phyloP scores from a whole-genome alignment of 2,113 vertebrate species.

The Misgurnus mizolepis region DNA sequence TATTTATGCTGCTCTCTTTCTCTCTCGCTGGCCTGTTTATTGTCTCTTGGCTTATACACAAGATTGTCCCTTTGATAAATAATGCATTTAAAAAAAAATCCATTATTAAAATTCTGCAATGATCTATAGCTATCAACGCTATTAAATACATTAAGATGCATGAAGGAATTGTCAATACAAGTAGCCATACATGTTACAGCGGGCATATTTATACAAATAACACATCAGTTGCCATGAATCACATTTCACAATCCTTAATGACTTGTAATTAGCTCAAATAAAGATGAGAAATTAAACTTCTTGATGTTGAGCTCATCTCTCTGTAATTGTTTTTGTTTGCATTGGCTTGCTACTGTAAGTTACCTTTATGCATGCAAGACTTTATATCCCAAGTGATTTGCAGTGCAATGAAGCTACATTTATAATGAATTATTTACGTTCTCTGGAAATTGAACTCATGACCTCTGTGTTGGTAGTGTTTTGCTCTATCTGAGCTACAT shows the following conservation, averaged over 20 bases:
- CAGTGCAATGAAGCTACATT: too few relatives aligned
- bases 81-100: constrained; percentile 67
- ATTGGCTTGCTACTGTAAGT: too few relatives aligned
- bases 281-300: neutral
- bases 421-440: too few relatives aligned
- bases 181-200: neutral
- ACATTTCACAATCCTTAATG: neutral
- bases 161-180: constrained; percentile 57
- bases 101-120: constrained; percentile 74
- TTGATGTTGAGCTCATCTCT: too few relatives aligned
- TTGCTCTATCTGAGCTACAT: too few relatives aligned
- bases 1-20: constrained; percentile 23
- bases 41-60: constrained; percentile 47
- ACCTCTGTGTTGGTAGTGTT: too few relatives aligned
- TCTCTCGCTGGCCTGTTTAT: constrained; percentile 62
- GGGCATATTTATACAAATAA: neutral
- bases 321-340: too few relatives aligned
- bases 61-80: constrained; percentile 65
- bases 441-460: too few relatives aligned
- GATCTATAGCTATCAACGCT: constrained; percentile 63
- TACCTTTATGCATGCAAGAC: too few relatives aligned
- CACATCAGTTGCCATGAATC: neutral
- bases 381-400: too few relatives aligned
- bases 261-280: neutral
- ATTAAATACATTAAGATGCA: constrained; percentile 53